A percentile compares a stretch with the other conserved stretches of the same genome.
Conservation (phyloP, 2,797 vertebrate genomes). For the Ibycter americanus region DNA sequence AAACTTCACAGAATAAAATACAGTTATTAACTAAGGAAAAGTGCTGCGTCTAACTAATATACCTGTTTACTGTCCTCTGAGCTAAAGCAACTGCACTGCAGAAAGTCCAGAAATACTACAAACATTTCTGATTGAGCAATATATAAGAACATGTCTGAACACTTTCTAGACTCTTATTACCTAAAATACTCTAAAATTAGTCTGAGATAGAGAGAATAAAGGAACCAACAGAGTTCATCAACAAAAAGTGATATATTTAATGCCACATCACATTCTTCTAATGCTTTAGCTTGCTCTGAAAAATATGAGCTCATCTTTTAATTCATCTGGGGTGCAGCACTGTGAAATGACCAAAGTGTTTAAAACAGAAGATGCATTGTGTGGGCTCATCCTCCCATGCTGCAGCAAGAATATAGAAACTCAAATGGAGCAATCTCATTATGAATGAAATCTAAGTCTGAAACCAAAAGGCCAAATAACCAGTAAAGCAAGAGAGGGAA, state of each 20-base stretch:
- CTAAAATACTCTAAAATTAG: not conserved
- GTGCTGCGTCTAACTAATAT: not conserved
- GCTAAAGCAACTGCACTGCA: not conserved
- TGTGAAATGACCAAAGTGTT: not conserved
- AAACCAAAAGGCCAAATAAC: constrained; percentile 15
- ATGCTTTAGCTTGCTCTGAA: constrained; percentile 45
- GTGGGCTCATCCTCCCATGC: constrained; percentile 7
- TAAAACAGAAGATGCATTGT: constrained; percentile 45
- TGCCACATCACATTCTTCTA: not conserved
- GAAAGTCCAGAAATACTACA: not conserved
- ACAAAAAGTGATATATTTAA: not conserved
- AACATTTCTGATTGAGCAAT: not conserved
- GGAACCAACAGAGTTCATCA: not conserved
- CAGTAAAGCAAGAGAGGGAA: constrained; percentile 1
- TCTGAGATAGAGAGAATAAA: not conserved
- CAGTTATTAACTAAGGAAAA: not conserved
- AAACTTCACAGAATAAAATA: not conserved
- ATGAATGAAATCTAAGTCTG: constrained; percentile 31
- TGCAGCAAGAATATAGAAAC: not conserved
- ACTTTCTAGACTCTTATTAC: not conserved
- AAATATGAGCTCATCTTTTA: constrained; percentile 46
- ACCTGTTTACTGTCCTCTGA: not conserved
- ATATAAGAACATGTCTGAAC: not conserved
- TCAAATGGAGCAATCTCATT: not conserved
- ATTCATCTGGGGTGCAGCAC: constrained; percentile 18